These are phyloP conservation scores for Orientallactaga bullata DNA, from an alignment of 2,113 vertebrate genomes.

Conservation along the genomic window DNA sequence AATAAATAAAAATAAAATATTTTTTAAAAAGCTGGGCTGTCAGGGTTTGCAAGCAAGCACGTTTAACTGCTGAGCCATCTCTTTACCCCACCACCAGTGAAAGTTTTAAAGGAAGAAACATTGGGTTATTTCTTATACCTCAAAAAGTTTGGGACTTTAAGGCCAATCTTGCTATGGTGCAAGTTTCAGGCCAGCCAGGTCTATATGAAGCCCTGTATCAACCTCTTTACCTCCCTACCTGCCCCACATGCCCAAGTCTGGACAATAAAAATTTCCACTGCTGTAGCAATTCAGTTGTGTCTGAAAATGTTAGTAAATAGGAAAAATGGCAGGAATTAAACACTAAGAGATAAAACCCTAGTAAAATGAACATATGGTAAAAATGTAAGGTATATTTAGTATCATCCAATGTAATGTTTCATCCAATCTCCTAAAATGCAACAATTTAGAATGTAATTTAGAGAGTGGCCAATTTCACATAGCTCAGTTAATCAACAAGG, in stretches of 20 bases:
- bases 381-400: neutral
- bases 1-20: no score
- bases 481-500: neutral
- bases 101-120: no score
- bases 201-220: neutral
- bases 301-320: neutral
- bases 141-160: neutral
- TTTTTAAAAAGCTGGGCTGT: no score
- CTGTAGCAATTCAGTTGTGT: neutral
- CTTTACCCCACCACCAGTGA: no score
- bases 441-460: neutral
- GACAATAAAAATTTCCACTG: neutral
- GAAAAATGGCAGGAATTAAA: neutral
- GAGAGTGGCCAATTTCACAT: neutral
- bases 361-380: slow-evolving; percentile 25
- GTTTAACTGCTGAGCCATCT: no score
- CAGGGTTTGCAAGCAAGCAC: no score
- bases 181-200: neutral
- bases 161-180: neutral
- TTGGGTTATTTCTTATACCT: no score
- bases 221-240: no score
- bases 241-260: neutral
- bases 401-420: neutral
- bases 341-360: neutral
- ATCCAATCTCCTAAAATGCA: neutral